A percentile compares a stretch with the other conserved stretches of the same genome.
These are phyloP conservation scores for Tor tambroides DNA, from an alignment of 2,113 vertebrate genomes.

Conservation along the genomic window DNA sequence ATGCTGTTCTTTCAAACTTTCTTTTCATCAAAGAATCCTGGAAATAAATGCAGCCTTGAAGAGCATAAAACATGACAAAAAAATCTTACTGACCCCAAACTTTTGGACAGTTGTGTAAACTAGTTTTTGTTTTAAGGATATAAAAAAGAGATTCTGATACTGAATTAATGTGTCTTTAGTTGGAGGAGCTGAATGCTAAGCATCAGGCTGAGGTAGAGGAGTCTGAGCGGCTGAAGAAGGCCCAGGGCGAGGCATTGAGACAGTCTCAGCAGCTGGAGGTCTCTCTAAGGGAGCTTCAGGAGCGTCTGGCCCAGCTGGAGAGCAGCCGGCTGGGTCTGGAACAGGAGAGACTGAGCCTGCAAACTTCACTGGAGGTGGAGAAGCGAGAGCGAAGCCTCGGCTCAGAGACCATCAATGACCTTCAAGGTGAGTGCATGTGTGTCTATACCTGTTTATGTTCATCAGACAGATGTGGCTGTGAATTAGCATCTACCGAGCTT, in stretches of 20 bases:
- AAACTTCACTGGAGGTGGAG: constrained; percentile 89
- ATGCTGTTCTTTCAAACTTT: neutral
- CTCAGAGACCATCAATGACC: constrained; percentile 86
- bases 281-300: constrained; percentile 87
- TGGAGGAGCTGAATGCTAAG: constrained; percentile 85
- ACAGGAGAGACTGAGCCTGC: constrained; percentile 87
- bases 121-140: neutral
- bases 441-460: neutral
- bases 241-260: constrained; percentile 87
- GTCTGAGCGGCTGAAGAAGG: constrained; percentile 84
- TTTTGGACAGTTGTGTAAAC: neutral
- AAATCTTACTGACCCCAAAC: neutral
- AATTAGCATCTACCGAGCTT: neutral
- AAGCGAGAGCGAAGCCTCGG: constrained; percentile 81
- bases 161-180: constrained; percentile 67
- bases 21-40: neutral
- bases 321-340: constrained; percentile 86
- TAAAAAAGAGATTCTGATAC: neutral
- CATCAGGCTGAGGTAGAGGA: constrained; percentile 87
- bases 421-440: constrained; percentile 84
- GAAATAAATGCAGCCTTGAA: neutral
- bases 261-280: constrained; percentile 89
- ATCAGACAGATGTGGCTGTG: neutral
- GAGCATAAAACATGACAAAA: neutral
- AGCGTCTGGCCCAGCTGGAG: constrained; percentile 87